Evolutionary conservation across 1,140 invertebrate species (phyloP), one percentile per base, ranked within the genome.

Genomic region (Sitodiplosis mosellana): DNA sequence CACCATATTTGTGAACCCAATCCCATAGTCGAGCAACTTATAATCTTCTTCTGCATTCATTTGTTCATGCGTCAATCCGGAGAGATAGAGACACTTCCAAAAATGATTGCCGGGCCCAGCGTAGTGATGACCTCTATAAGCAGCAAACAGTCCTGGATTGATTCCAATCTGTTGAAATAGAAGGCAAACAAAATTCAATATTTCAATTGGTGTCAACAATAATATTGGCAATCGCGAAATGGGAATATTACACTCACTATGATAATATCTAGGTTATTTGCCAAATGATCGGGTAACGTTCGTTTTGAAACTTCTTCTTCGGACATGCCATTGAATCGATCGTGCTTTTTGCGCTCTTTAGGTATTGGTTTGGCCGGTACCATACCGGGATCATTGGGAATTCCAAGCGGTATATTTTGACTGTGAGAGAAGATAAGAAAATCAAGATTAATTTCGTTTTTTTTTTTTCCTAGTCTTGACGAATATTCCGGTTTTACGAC

Each of bases 1-100:
- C 51, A 96, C 92, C 80, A 97, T 95, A 68, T 96, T 96, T 51
- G 92, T 97, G 68, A 97, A 97, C 2, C 93, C 93, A 57, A 98
- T 95, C 38, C 92, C 91, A 64, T 86, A 84, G 61, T 90, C 83
- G 33, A 93, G 66, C 33, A 96, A 70, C 69, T 90, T 90, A 62
- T 83, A 87, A 68, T 97, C 93, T 69, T 97, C 90, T 60, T 94
- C 88, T 2, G 91, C 89, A 56, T 83, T 93, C 77, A 96, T 81
- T 59, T 91, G 91, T 62, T 95, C 89, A 36, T 87, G 79, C 14
- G 92, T 94, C 27, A 97, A 73, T 11, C 91, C 90, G 46, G 89
- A 89, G 45, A 96, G 69, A 68, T 90, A 93, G 48, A 97, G 69
- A 68, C 92, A 97, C 73, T 95, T 96, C 93, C 93, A 98, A 68